Base-by-base conservation (phyloP, 2,888 invertebrate genomes). In the Thereva nobilitata region DNA sequence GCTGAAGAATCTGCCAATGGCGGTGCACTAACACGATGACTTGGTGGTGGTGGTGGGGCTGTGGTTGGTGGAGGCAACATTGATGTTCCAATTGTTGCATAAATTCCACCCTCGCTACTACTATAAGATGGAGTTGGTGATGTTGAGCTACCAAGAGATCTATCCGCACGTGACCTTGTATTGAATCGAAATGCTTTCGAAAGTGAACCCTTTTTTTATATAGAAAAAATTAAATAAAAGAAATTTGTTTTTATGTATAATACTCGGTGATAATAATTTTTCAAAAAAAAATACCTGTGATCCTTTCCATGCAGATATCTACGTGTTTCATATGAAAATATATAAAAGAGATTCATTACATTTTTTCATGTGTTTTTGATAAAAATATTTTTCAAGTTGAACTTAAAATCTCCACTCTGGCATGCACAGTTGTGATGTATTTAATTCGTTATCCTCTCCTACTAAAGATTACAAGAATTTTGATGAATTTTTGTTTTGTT, bases 271-370 rank as follows among this genome's bases (percentile, higher is more conserved):
- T 23, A 23, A 23, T 23, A 23, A 23, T 64, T 47, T 47, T 6
- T 38, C n/a, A n/a, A n/a, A n/a, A 47, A 55, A 49, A 45, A 72
- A 75, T 72, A 80, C 80, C 80, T 80, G 80, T 74, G 80, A 80
- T 77, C 80, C 80, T 78, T 80, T 80, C 80, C 80, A 80, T 75
- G 80, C 79, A 74, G 80, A 79, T 75, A 80, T 79, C 80, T 80
- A 72, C 70, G 52, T 23, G 9, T 66, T 54, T 8, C 64, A 55
- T 34, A 38, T 53, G n/a, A 61, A 7, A 61, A 63, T 50, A 54
- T n/a, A 63, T 12, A 38, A 63, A 42, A 59, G 7, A 61, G 10
- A 61, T 45, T 45, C 44, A 59, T 54, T 53, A 35, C 42, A 38
- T 66, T 35, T 23, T 53, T 64, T 34, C 4, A n/a, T n/a, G 45